These are phyloP conservation scores for Yponomeuta plumbellus DNA, from an alignment of 2,888 invertebrate species.

Conservation along the genomic window DNA sequence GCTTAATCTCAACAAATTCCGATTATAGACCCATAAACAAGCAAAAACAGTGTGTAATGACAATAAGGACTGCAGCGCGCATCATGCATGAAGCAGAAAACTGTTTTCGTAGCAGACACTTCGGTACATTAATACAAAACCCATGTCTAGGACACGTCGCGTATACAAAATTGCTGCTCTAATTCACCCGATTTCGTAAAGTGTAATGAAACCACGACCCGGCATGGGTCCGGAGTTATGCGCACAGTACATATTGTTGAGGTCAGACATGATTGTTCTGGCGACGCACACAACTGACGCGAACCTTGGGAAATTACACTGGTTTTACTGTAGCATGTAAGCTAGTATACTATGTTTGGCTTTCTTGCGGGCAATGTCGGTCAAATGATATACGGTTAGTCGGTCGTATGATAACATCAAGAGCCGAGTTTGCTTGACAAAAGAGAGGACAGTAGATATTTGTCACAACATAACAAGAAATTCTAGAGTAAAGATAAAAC, in stretches of 20 bases:
- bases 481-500: not conserved
- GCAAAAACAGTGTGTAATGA: no score
- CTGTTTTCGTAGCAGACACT: no score
- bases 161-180: slow-evolving; percentile 67
- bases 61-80: no score
- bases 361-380: not conserved
- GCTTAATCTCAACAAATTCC: no score
- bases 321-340: not conserved
- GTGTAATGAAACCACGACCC: slow-evolving; percentile 34
- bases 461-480: not conserved
- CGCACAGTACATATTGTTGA: slow-evolving; percentile 4
- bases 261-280: slow-evolving; percentile 7
- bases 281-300: slow-evolving; percentile 1
- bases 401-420: not conserved
- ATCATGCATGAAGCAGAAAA: no score
- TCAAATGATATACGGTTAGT: not conserved
- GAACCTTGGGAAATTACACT: not conserved
- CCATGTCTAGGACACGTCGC: slow-evolving; percentile 58
- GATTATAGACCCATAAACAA: no score
- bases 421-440: not conserved
- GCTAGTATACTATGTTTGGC: not conserved
- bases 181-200: slow-evolving; percentile 70
- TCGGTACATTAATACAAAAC: not conserved
- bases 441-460: not conserved
- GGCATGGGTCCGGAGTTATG: slow-evolving; percentile 17